phyloP scores from a whole-genome alignment of 2,888 invertebrate genomes.

The Caenorhabditis plicata region DNA sequence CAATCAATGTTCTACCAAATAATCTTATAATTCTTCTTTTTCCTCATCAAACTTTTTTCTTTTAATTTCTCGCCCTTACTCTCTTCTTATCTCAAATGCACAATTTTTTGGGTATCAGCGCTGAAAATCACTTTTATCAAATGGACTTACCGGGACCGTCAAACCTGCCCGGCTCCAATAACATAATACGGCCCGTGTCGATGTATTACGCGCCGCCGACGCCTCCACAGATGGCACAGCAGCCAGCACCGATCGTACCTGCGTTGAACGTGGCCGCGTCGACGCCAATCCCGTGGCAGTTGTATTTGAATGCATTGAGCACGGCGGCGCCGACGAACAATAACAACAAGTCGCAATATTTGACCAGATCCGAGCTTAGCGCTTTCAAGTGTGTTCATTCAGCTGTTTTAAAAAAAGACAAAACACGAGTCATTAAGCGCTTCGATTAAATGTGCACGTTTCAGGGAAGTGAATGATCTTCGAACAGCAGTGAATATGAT shows the following conservation, averaged over 20 bases:
- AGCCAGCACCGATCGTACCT: not conserved
- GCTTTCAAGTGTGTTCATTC: conserved; percentile 25
- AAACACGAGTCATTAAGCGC: not conserved
- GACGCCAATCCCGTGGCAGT: conserved; percentile 1
- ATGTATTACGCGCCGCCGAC: conserved; percentile 9
- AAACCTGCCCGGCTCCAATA: conserved; percentile 7
- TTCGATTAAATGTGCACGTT: conserved; percentile 2
- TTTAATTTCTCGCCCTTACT: too few species aligned
- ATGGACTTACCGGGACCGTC: conserved; percentile 36
- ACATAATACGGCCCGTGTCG: conserved; percentile 10
- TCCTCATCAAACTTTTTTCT: too few species aligned
- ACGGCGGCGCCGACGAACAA: too few species aligned
- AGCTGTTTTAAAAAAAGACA: not conserved
- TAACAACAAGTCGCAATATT: conserved; percentile 10
- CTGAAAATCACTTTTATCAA: conserved; percentile 8
- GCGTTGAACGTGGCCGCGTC: not conserved
- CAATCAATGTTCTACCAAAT: conserved; percentile 9
- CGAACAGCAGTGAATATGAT: conserved; percentile 20
- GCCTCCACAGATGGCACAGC: conserved; percentile 3
- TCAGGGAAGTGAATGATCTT: conserved; percentile 35
- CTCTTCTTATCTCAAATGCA: too few species aligned
- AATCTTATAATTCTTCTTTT: conserved; percentile 2
- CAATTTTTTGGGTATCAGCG: too few species aligned
- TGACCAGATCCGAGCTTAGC: conserved; percentile 20
- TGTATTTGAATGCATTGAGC: conserved; percentile 9